These are phyloP conservation scores for Hydropsyche tenuis DNA, from an alignment of 1,140 invertebrate species.

Conservation along the genomic window DNA sequence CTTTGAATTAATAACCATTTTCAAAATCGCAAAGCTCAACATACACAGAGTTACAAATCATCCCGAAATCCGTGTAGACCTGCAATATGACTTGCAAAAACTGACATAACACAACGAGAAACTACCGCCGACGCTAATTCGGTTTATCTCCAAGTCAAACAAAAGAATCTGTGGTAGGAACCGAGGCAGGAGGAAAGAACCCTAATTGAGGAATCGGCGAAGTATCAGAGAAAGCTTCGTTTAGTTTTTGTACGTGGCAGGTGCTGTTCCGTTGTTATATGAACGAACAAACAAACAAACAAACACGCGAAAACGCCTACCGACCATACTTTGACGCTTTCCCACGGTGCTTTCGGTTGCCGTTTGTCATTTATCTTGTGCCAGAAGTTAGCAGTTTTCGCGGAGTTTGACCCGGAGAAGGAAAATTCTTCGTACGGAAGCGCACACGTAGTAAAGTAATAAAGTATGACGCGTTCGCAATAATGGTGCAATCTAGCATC, in stretches of 20 bases:
- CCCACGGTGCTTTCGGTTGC: neutral
- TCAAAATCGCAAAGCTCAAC: no score
- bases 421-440: no score
- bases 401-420: neutral
- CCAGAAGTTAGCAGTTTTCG: conserved; percentile 4
- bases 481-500: no score
- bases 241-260: conserved; percentile 13
- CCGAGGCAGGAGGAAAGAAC: no score
- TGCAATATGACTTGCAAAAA: neutral
- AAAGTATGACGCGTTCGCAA: no score
- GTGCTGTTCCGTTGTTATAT: neutral
- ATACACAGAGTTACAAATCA: no score
- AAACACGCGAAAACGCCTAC: neutral
- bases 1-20: no score
- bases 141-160: conserved; percentile 13
- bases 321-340: conserved; percentile 4
- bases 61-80: neutral
- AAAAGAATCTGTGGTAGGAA: conserved; percentile 1
- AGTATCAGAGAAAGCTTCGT: conserved; percentile 20
- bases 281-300: neutral
- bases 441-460: no score
- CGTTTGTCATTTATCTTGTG: conserved; percentile 15
- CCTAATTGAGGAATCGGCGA: conserved; percentile 7
- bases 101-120: neutral
- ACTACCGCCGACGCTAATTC: neutral